Evolutionary conservation across 2,797 vertebrate species (phyloP).

Genomic region (Malurus leucopterus): DNA sequence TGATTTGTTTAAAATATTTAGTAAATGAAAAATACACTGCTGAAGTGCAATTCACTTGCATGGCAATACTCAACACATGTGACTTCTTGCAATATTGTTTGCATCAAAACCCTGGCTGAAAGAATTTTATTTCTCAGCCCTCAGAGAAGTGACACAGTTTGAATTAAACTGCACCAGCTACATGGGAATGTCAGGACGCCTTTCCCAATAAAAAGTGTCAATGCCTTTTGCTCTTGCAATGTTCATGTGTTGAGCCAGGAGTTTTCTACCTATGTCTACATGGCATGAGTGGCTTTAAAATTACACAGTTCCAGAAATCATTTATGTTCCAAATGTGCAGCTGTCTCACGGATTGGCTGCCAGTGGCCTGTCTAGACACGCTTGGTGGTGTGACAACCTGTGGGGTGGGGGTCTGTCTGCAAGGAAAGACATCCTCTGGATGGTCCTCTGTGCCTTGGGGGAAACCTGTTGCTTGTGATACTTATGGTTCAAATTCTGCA

Average conservation of each 20-base stretch:
- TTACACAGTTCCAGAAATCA: neutral
- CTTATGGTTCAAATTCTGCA: neutral
- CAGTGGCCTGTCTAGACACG: neutral
- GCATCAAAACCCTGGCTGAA: neutral
- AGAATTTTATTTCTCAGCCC: neutral
- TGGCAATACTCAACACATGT: rapidly evolving
- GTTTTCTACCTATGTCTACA: neutral
- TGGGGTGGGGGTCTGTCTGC: neutral
- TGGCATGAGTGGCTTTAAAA: neutral
- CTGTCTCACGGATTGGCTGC: neutral
- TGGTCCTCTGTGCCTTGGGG: neutral
- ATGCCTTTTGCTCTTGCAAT: neutral
- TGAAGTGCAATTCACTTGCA: neutral
- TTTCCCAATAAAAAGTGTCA: constrained; percentile 14
- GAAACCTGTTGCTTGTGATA: neutral
- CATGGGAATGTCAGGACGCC: neutral
- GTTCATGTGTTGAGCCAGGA: neutral
- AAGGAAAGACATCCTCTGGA: neutral
- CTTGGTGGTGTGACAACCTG: neutral
- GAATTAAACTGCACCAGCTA: neutral
- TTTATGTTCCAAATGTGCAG: neutral
- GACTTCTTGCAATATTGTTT: neutral
- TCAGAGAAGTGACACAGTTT: neutral
- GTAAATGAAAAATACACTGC: neutral
- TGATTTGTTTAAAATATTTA: neutral